Conservation (phyloP, 2,113 vertebrate genomes). For the Grammomys surdaster region DNA sequence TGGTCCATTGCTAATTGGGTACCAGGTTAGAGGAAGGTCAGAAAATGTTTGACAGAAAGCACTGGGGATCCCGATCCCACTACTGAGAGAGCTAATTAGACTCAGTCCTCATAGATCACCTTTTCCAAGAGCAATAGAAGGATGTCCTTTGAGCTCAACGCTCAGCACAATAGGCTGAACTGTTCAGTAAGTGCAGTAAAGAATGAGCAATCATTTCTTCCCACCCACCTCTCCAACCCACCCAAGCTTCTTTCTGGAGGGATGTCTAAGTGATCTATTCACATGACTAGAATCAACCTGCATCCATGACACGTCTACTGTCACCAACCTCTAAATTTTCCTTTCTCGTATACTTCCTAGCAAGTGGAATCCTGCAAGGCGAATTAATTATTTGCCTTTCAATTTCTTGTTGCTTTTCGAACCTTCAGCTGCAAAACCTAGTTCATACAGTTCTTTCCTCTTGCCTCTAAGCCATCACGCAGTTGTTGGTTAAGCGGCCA, state of each 20-base stretch:
- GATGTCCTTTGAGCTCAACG: slow-evolving; percentile 61
- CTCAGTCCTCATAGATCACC: slow-evolving; percentile 6
- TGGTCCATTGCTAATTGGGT: not conserved
- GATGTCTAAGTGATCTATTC: slow-evolving; percentile 47
- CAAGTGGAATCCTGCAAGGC: not conserved
- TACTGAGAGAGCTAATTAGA: not conserved
- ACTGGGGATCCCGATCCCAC: not conserved
- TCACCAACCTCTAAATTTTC: slow-evolving; percentile 43
- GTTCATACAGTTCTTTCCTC: slow-evolving; percentile 26
- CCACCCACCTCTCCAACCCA: slow-evolving; percentile 72
- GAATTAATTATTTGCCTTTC: slow-evolving; percentile 19
- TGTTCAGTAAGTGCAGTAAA: slow-evolving; percentile 54
- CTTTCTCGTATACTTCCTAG: not conserved
- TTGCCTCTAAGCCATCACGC: slow-evolving; percentile 50
- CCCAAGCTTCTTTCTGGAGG: slow-evolving; percentile 67
- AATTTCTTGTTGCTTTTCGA: not conserved
- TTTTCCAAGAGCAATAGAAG: slow-evolving; percentile 22
- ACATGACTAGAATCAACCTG: slow-evolving; percentile 52
- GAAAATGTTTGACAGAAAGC: slow-evolving; percentile 14
- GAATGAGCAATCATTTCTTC: slow-evolving; percentile 73
- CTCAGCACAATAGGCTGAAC: slow-evolving; percentile 56
- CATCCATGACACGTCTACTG: slow-evolving; percentile 61
- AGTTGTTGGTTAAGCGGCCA: slow-evolving; percentile 27
- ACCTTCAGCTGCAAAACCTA: slow-evolving; percentile 27
- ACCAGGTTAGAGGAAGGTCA: slow-evolving; percentile 65